phyloP scores from a whole-genome alignment of 2,797 vertebrate species.

The Gymnopithys bicolor region DNA sequence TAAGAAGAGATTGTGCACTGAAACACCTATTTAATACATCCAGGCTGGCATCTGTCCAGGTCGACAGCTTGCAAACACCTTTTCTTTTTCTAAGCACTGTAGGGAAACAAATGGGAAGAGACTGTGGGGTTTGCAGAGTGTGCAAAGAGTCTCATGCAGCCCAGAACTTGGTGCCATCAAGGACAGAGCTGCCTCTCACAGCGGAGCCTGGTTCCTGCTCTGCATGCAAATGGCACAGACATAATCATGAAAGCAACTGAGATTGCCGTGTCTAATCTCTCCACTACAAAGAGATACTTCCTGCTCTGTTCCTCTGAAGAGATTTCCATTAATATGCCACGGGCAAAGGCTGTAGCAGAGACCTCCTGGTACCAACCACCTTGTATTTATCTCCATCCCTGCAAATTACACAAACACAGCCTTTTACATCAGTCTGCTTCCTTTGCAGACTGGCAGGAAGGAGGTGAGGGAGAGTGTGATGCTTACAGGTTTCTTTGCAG shows the following conservation, averaged over 20 bases:
- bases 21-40: neutral
- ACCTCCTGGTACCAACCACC: neutral
- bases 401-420: neutral
- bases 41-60: slow-evolving; percentile 5
- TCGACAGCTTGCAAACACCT: neutral
- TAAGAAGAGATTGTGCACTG: neutral
- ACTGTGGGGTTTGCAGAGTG: neutral
- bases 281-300: neutral
- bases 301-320: neutral
- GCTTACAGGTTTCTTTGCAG: neutral
- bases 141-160: neutral
- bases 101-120: neutral
- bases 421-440: neutral
- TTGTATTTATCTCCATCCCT: neutral
- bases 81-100: neutral
- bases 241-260: neutral
- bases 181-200: neutral
- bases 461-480: neutral
- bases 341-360: neutral
- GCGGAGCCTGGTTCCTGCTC: neutral
- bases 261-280: neutral
- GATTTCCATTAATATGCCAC: neutral
- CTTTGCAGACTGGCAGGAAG: neutral
- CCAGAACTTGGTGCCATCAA: neutral
- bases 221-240: slow-evolving; percentile 17